Evolutionary conservation across 2,888 invertebrate species (phyloP).

Genomic region (Pilophorus perplexus): DNA sequence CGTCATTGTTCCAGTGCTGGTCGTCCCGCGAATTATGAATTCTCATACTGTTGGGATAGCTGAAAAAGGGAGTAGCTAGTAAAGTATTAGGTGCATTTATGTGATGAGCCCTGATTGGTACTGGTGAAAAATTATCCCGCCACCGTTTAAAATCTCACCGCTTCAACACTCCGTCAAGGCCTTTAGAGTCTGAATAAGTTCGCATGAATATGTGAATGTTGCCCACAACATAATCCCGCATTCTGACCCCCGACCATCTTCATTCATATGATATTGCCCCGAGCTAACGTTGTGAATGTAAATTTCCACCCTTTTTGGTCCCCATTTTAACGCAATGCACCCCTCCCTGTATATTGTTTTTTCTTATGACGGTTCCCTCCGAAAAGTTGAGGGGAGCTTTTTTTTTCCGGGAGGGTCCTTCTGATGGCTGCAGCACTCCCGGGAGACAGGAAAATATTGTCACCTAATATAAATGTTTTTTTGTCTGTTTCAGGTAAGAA

Average conservation of each 20-base stretch:
- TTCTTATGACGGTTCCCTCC: slow-evolving; percentile 9
- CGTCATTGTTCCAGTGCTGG: too few relatives aligned
- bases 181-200: too few relatives aligned
- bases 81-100: too few relatives aligned
- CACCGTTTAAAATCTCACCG: too few relatives aligned
- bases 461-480: slow-evolving; percentile 20
- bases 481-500: slow-evolving; percentile 23
- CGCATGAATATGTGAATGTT: too few relatives aligned
- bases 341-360: slow-evolving; percentile 14
- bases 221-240: background rate
- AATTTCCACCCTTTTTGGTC: background rate
- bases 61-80: too few relatives aligned
- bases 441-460: slow-evolving; percentile 11
- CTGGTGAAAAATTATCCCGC: too few relatives aligned
- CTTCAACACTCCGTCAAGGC: too few relatives aligned
- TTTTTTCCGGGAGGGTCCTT: background rate
- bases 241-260: background rate
- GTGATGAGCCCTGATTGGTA: too few relatives aligned
- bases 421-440: background rate
- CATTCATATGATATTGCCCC: background rate
- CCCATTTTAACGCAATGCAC: slow-evolving; percentile 2
- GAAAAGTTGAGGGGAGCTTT: background rate
- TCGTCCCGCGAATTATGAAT: too few relatives aligned
- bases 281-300: background rate
- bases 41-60: too few relatives aligned